Evolutionary conservation across 2,113 vertebrate genomes (phyloP).

Genomic region (Phylloscopus trochiloides): DNA sequence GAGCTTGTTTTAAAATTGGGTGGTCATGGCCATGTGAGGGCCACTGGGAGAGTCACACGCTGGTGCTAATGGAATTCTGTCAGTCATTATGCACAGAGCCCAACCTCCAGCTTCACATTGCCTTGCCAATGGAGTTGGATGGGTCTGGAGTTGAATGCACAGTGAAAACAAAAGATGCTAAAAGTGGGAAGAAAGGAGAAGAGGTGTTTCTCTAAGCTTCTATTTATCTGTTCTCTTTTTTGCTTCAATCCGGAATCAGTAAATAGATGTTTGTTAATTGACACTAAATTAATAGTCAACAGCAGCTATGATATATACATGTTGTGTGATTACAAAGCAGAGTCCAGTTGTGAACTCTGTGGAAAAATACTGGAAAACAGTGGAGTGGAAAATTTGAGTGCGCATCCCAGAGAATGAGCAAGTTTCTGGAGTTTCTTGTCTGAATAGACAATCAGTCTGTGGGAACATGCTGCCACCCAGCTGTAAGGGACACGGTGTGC

Average conservation of each 20-base stretch:
- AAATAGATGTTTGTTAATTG: neutral
- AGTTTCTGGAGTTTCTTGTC: neutral
- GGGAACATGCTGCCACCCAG: neutral
- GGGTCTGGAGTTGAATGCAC: neutral
- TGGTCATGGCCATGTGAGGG: neutral
- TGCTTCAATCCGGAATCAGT: accelerated
- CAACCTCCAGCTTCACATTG: neutral
- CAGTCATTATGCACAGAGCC: neutral
- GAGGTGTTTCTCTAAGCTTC: neutral
- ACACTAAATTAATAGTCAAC: neutral
- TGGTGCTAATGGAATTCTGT: neutral
- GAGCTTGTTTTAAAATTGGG: neutral
- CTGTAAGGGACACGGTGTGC: neutral
- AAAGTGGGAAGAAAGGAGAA: neutral
- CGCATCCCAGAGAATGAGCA: neutral
- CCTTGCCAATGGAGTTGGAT: neutral
- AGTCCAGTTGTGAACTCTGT: neutral
- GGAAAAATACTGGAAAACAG: neutral
- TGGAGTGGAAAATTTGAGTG: neutral
- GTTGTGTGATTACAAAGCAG: neutral
- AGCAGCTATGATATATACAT: neutral
- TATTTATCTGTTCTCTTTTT: neutral
- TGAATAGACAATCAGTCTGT: neutral
- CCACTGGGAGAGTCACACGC: neutral
- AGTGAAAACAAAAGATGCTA: neutral